Conservation (phyloP, 2,113 vertebrate species). For the Sclerurus mexicanus region DNA sequence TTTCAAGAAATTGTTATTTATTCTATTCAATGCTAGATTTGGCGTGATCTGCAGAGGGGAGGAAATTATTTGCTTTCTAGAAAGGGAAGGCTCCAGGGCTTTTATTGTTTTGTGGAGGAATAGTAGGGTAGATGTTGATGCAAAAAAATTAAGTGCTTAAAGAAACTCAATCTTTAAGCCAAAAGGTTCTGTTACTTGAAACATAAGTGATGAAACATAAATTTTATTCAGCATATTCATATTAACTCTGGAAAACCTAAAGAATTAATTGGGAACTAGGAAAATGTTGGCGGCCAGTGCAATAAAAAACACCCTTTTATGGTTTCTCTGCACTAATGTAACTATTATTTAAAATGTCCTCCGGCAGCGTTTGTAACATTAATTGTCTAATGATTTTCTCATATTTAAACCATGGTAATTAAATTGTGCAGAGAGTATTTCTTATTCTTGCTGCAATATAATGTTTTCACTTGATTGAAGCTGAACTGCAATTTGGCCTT, state of each 20-base stretch:
- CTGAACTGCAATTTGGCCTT: slow-evolving; percentile 14
- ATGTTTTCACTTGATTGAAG: slow-evolving; percentile 17
- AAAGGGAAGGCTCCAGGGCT: neutral
- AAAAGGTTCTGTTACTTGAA: neutral
- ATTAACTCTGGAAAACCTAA: neutral
- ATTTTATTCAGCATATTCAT: neutral
- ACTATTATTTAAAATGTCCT: slow-evolving; percentile 1
- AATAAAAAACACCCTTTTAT: neutral
- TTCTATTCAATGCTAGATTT: neutral
- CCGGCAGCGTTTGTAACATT: neutral
- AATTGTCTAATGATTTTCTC: slow-evolving; percentile 15
- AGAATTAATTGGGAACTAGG: neutral
- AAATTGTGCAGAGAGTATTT: slow-evolving; percentile 1
- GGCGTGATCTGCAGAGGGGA: neutral
- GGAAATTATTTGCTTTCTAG: neutral
- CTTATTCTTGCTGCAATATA: slow-evolving; percentile 8
- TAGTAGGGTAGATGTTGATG: neutral
- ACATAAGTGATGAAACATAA: neutral
- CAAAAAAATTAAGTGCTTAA: neutral
- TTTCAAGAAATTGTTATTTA: neutral
- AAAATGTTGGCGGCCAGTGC: neutral
- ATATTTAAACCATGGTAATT: slow-evolving; percentile 19
- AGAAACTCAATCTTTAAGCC: neutral
- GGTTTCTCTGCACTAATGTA: neutral
- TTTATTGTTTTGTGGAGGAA: neutral